Evolutionary conservation across 2,888 invertebrate genomes (phyloP).

Genomic region (Drosophila robusta): DNA sequence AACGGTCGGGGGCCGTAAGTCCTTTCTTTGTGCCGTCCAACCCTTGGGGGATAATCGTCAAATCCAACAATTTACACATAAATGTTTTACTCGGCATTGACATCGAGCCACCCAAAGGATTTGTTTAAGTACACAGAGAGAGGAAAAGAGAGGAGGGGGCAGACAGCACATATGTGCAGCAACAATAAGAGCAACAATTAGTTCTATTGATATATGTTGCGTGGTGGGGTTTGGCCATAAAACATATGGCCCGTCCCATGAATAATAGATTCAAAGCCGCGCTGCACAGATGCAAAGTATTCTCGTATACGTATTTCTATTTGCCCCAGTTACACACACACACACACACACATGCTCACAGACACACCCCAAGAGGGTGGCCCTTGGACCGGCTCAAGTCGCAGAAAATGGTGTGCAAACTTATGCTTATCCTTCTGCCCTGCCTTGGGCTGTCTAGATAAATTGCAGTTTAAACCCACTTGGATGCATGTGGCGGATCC

Average conservation of each 20-base stretch:
- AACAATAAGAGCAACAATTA: slow-evolving; percentile 67
- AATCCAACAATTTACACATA: slow-evolving; percentile 59
- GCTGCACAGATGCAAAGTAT: slow-evolving; percentile 49
- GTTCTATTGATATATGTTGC: slow-evolving; percentile 64
- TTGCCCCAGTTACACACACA: slow-evolving; percentile 30
- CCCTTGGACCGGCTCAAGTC: slow-evolving; percentile 29
- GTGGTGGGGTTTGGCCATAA: slow-evolving; percentile 45
- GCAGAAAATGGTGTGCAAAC: slow-evolving; percentile 71
- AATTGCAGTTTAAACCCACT: slow-evolving; percentile 78
- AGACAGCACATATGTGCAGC: slow-evolving; percentile 36
- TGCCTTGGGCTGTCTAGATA: slow-evolving; percentile 55
- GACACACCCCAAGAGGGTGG: no score
- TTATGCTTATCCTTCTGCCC: slow-evolving; percentile 75
- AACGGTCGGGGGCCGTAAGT: slow-evolving; percentile 31
- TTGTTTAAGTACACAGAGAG: slow-evolving; percentile 2
- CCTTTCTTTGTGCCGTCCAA: slow-evolving; percentile 15
- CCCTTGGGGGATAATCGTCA: slow-evolving; percentile 39
- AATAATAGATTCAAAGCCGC: slow-evolving; percentile 74
- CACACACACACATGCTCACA: background rate
- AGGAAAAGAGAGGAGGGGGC: background rate
- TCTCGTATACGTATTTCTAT: slow-evolving; percentile 28
- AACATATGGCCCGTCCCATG: slow-evolving; percentile 68
- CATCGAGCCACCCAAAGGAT: slow-evolving; percentile 15
- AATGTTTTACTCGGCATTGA: slow-evolving; percentile 45
- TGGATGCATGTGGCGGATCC: slow-evolving; percentile 71